Base-by-base conservation (phyloP, 2,888 invertebrate genomes). In the Epistrophe grossulariae region DNA sequence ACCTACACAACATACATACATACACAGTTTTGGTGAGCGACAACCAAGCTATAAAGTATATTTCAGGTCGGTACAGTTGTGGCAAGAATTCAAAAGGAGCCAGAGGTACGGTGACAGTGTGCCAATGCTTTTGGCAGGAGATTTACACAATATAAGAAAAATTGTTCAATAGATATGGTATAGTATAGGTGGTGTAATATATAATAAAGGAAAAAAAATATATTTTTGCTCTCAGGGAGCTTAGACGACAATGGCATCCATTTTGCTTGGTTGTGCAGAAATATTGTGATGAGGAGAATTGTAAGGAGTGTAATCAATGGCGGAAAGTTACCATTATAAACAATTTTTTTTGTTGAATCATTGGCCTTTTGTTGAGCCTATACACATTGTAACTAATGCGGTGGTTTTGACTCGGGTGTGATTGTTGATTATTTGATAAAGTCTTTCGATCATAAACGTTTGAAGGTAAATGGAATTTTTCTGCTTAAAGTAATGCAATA, bases 71-170 rank as follows among this genome's bases (percentile, higher is more conserved):
- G 43, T 59, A 72, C 77, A 66, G 66, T 82, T 82, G 50, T 71
- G 72, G 40, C 50, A 82, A 50, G 45, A 66, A 66, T 66, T 82
- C 66, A 76, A 64, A 82, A 45, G 71, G 52, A 76, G 17, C 52
- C 64, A 17, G 59, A 52, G 31, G 45, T 48, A 19, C 50, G 62
- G 38, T 45, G 28, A 72, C 48, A 59, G 55, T 77, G 52, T 66
- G 71, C 66, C 77, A 72, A 77, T 64, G 64, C 57, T 77, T 66
- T 82, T 82, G 77, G 77, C 77, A 78, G 59, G 38, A 66, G 77
- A 71, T 66, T 72, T 82, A 68, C 38, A 50, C 60, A 59, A 31
- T 68, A 52, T 68, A 68, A 52, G 79, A 79, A 57, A 73, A 66
- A 73, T 66, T 50, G 74, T 62, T 74, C 70, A 62, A 70, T 76